Percentiles rank a stretch among this genome's conserved stretches.
Conservation (phyloP, 2,888 invertebrate species). For the Ferrisia virgata region DNA sequence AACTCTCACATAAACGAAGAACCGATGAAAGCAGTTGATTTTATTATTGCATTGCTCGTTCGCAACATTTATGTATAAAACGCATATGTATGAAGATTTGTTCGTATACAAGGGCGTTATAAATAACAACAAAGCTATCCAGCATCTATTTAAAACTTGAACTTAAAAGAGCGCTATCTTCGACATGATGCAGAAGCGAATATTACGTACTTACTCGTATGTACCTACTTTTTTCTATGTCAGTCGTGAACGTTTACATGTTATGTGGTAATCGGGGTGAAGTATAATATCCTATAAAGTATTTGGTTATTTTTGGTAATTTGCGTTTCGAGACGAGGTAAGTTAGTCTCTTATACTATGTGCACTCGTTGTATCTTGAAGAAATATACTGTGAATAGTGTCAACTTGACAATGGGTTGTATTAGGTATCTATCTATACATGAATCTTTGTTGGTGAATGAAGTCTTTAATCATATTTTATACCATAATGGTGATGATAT, state of each 20-base stretch:
- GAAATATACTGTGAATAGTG: no score
- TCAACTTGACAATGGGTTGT: no score
- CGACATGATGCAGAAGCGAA: neutral
- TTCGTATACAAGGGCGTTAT: neutral
- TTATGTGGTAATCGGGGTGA: neutral
- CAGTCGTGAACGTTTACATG: neutral
- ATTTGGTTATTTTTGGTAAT: neutral
- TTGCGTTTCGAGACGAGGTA: neutral
- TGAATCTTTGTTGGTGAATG: no score
- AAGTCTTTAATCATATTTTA: no score
- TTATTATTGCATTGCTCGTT: neutral
- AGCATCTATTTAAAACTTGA: slow-evolving; percentile 4
- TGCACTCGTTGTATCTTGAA: neutral
- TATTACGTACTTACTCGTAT: neutral
- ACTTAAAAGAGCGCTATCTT: slow-evolving; percentile 2
- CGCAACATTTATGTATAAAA: no score
- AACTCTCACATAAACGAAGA: neutral
- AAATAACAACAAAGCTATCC: slow-evolving; percentile 21
- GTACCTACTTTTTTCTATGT: neutral
- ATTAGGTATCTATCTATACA: no score
- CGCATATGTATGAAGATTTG: neutral
- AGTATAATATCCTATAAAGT: neutral
- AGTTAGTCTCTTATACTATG: neutral
- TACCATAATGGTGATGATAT: no score
- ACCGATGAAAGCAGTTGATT: neutral